Percentiles rank a stretch among this genome's conserved stretches.
These are phyloP conservation scores for Pachyseris speciosa DNA, from an alignment of 64 coral and sea anemone species.

Conservation along the genomic window DNA sequence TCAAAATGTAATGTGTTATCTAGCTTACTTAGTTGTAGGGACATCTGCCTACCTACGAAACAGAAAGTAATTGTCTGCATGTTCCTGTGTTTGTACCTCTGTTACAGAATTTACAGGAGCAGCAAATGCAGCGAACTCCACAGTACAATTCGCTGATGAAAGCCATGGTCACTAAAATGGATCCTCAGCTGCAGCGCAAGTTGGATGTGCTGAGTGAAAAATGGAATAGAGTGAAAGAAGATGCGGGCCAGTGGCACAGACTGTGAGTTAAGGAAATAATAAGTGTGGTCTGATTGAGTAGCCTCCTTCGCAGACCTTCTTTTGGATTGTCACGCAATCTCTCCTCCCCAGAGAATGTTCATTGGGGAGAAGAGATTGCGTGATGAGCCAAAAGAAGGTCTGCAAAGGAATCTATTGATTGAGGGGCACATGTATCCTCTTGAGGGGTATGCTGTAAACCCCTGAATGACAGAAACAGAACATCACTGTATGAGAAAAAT, in stretches of 20 bases:
- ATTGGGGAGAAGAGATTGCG: too few relatives aligned
- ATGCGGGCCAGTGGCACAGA: slow-evolving; percentile 46
- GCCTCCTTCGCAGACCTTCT: too few relatives aligned
- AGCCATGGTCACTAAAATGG: slow-evolving; percentile 48
- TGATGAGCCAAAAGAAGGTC: too few relatives aligned
- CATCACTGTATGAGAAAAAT: too few relatives aligned
- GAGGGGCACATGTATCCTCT: too few relatives aligned
- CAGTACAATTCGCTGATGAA: slow-evolving; percentile 47
- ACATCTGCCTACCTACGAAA: neutral
- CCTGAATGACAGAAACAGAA: too few relatives aligned
- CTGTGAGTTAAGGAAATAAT: slow-evolving; percentile 46
- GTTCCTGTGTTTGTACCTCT: neutral
- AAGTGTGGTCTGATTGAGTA: neutral
- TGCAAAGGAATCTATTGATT: too few relatives aligned
- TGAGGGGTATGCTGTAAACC: too few relatives aligned
- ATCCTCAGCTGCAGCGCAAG: slow-evolving; percentile 73
- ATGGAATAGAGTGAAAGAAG: slow-evolving; percentile 59
- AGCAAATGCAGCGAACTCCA: slow-evolving; percentile 46
- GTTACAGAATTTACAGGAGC: slow-evolving; percentile 76
- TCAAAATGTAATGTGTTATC: too few relatives aligned
- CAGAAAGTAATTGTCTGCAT: neutral
- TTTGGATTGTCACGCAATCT: too few relatives aligned
- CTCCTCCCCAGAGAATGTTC: too few relatives aligned
- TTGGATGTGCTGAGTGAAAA: slow-evolving; percentile 48
- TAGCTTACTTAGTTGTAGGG: too few relatives aligned